Evolutionary conservation across 2,797 vertebrate genomes (phyloP).

Genomic region (Falco peregrinus): DNA sequence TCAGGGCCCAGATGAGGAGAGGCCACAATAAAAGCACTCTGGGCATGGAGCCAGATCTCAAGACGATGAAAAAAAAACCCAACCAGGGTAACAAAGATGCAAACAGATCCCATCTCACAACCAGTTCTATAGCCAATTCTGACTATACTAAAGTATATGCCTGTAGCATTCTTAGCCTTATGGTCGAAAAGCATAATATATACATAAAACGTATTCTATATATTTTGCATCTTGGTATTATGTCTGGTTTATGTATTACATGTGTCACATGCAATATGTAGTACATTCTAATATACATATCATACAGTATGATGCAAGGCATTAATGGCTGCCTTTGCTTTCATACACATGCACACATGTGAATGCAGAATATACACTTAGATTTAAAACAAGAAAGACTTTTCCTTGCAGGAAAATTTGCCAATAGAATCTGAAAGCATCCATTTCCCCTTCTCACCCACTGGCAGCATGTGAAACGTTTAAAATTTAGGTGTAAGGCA

Average conservation of each 20-base stretch:
- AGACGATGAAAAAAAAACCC: neutral
- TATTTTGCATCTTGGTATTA: neutral
- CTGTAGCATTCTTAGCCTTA: neutral
- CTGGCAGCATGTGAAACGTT: neutral
- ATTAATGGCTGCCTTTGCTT: slow-evolving; percentile 15
- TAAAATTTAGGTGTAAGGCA: neutral
- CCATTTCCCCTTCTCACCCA: neutral
- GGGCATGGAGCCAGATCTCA: neutral
- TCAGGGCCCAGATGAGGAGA: neutral
- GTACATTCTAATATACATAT: slow-evolving; percentile 24
- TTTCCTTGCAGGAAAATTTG: neutral
- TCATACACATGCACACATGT: neutral
- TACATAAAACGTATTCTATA: neutral
- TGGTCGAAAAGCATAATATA: neutral
- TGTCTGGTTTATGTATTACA: neutral
- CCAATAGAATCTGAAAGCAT: neutral
- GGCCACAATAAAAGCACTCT: slow-evolving; percentile 27
- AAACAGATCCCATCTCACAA: neutral
- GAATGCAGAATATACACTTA: neutral
- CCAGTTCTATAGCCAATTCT: neutral
- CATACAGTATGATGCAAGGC: neutral
- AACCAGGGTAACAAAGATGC: neutral
- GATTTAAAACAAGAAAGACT: neutral
- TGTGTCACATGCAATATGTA: slow-evolving; percentile 27
- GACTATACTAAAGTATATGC: neutral